A percentile compares a stretch with the other conserved stretches of the same genome.
Evolutionary conservation across 2,113 vertebrate genomes (phyloP).

Genomic region (Poeciliopsis occidentalis): DNA sequence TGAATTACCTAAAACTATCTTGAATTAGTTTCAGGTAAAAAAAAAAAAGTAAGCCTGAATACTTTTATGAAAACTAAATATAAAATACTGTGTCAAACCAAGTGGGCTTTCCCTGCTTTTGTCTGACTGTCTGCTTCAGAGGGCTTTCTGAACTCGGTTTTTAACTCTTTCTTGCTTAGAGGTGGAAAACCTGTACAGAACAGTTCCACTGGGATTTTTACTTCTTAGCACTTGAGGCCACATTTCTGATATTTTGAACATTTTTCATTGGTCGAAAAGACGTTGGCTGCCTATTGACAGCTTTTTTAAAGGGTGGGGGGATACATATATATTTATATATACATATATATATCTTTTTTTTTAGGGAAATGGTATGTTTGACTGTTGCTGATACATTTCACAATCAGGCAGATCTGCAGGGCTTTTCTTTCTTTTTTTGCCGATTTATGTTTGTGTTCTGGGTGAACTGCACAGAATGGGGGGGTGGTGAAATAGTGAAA

Average conservation of each 20-base stretch:
- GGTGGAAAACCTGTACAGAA: constrained; percentile 42
- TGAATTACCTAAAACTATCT: neutral
- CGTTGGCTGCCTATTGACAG: constrained; percentile 48
- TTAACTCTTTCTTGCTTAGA: constrained; percentile 62
- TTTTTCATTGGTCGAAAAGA: constrained; percentile 18
- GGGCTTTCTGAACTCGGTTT: constrained; percentile 30
- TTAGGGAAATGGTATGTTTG: constrained; percentile 23
- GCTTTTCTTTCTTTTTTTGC: constrained; percentile 11
- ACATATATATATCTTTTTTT: neutral
- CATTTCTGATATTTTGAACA: constrained; percentile 38
- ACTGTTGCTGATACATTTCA: constrained; percentile 27
- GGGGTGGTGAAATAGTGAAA: constrained; percentile 25
- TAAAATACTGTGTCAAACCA: neutral
- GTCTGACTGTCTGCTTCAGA: constrained; percentile 45
- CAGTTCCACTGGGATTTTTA: constrained; percentile 39
- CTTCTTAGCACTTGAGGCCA: constrained; percentile 34
- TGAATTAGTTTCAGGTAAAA: neutral
- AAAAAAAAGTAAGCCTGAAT: neutral
- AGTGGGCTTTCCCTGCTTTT: constrained; percentile 16
- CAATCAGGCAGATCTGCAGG: constrained; percentile 43
- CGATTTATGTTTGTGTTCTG: constrained; percentile 19
- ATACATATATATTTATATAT: neutral
- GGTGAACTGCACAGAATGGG: constrained; percentile 17
- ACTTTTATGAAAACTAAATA: neutral
- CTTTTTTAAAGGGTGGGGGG: neutral